Base-by-base conservation (phyloP, 2,888 invertebrate genomes). In the Drosophila tanythrix region DNA sequence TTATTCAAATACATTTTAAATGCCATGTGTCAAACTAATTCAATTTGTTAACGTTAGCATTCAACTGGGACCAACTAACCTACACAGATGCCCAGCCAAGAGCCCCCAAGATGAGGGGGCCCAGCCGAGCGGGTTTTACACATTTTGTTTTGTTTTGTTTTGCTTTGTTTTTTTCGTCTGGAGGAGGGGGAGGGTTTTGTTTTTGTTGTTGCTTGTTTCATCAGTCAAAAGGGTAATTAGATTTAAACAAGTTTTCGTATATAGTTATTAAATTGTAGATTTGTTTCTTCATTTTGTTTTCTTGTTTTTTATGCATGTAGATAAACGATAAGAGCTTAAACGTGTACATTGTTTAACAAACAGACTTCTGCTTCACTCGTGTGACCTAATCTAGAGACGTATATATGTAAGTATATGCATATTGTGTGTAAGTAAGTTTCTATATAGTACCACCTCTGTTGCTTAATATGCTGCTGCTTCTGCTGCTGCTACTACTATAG, bases 291-390 rank as follows among this genome's bases (percentile, higher is more conserved):
- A 8, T 46, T 11, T 10, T n/a, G 15, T 0, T 55, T 29, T 36
- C 4, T 25, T 53, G 40, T 52, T 7, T 76, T 35, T 81, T 90
- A 86, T 86, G 88, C 85, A 86, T 86, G 90, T 86, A 86, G 90
- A 79, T 90, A 89, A 85, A 90, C 88, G 74, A 83, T 89, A 90
- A 90, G 73, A 90, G 69, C 85, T 90, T 85, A 85, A 89, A 88
- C 83, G 90, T 86, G 79, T 90, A 86, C 82, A 86, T 90, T 90
- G 90, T 86, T 86, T 89, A 86, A 86, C 85, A 86, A 86, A 86
- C 85, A 86, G 85, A 90, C 85, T 86, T 85, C 89, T 80, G 77
- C 83, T 77, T 84, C 74, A 67, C 83, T 62, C 61, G 75, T 68
- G 75, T 89, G 87, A 73, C 71, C 82, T 83, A 83, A 75, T 66